Base-by-base conservation (phyloP, 2,797 vertebrate genomes). In the Brachymystax lenok region DNA sequence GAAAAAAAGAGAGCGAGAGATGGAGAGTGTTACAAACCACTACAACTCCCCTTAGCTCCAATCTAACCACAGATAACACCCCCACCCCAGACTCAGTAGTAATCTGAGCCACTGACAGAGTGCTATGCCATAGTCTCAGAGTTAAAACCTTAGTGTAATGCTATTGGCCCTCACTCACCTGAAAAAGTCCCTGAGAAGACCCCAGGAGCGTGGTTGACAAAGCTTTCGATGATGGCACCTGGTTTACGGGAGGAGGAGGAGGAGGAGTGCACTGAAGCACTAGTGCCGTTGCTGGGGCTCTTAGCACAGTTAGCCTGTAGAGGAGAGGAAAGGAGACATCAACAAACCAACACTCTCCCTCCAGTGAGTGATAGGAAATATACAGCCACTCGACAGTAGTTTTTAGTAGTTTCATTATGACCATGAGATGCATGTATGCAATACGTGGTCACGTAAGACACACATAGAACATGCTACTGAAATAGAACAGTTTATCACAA, bases 111-210 rank as follows among this genome's bases (percentile, higher is more conserved):
- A 13, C 21, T 28, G 63, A 33, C 13, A 10, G 64, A 3, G 64
- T 67, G 3, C 13, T 5, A 8, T 10, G 40, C 13, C n/a, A 21
- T 24, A 2, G 24, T 14, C 46, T 27, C 4, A 27, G 4, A 12
- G 40, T 21, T 24, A 4, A 5, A 33, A 8, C 19, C 17, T 59
- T 19, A n/a, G n/a, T 59, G 16, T n/a, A 59, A 59, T 59, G n/a
- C 1, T 59, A 8, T 17, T 21, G 21, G 59, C 63, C 72, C 51
- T 30, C 46, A 1, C 84, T 16, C 91, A 99, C 97, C 98, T 88
- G 98, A 99, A 94, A 99, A 99, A 50, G 98, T 99, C 92, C 98
- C 98, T 88, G 98, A 99, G 95, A 99, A 99, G 88, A 99, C 97
- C 88, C 98, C 97, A 14, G 98, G 98, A 83, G 98, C 97, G 10